phyloP scores from a whole-genome alignment of 1,140 invertebrate species.

The Xylocopa sonorina region DNA sequence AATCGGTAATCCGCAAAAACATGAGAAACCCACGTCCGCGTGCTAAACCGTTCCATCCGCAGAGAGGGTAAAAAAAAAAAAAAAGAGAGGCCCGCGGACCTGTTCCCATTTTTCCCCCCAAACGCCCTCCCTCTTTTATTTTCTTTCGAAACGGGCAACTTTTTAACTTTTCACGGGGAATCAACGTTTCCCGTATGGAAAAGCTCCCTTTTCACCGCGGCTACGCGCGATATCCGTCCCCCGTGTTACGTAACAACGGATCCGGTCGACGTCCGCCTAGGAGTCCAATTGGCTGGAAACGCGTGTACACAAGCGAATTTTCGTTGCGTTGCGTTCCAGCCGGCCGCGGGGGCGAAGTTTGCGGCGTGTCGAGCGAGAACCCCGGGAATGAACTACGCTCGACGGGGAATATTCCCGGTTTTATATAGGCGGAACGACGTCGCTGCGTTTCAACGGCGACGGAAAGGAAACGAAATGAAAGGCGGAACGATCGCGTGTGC shows the following conservation, averaged over 20 bases:
- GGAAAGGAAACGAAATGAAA: slow-evolving; percentile 13
- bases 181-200: neutral
- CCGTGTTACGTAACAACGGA: slow-evolving; percentile 4
- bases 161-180: neutral
- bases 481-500: neutral
- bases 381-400: slow-evolving; percentile 44
- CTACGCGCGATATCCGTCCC: neutral
- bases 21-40: too few species aligned
- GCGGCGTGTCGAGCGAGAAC: slow-evolving; percentile 9
- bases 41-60: too few species aligned
- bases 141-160: neutral
- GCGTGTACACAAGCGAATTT: slow-evolving; percentile 30
- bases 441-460: neutral
- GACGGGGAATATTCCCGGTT: slow-evolving; percentile 42
- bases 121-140: too few species aligned
- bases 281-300: slow-evolving; percentile 32
- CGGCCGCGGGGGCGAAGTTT: slow-evolving; percentile 22
- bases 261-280: neutral
- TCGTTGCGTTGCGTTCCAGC: slow-evolving; percentile 18
- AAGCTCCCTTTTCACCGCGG: neutral
- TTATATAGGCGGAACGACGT: slow-evolving; percentile 12
- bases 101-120: neutral
- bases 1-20: too few species aligned
- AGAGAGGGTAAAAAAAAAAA: too few species aligned
- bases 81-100: too few species aligned